Evolutionary conservation across 2,888 invertebrate species (phyloP), one percentile per base, ranked within the genome.

Genomic region (Stenodera caucasica): DNA sequence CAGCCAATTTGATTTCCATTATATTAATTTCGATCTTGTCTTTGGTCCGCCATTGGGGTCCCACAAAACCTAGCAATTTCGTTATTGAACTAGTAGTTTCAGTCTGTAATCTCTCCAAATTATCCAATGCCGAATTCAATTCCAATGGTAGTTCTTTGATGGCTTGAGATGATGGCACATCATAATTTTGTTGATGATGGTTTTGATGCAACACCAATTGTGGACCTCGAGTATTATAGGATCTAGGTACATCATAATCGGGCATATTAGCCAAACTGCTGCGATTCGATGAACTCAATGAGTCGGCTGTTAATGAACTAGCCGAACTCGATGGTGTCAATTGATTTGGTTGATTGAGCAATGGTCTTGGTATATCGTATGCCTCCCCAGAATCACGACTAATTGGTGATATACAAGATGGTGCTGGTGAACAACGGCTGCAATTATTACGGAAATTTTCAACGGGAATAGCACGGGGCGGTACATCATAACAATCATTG

Each of bases 41-140:
- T 64, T 87, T 86, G 63, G 86, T 86, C 72, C 95, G 86, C 96
- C 96, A 96, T 58, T 89, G 87, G 26, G 92, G 90, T 32, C 86
- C 84, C 61, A 91, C 92, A 79, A 91, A 91, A 55, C 89, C 89
- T 55, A 92, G 84, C 58, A 92, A 82, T 77, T 87, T 86, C n/a
- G 88, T 88, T 64, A 93, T 91, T 35, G 94, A 90, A 56, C 88
- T 87, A 29, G 92, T 91, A 0, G 94, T 91, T 80, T 96, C 94
- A 61, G 84, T 85, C 77, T 92, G 90, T 66, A 91, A 80, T 74
- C 88, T 88, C 67, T 89, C 88, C 67, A 92, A 81, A 56, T 88
- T 86, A 70, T 92, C 91, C 69, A 92, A 81, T 0, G 92, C 92
- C 30, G 91, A 89, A 70, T 86, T 86, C 65, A 91, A 81, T 74